Percentiles rank a stretch among this genome's conserved stretches.
Conservation (phyloP, 2,888 invertebrate species). For the Aradus depressus region DNA sequence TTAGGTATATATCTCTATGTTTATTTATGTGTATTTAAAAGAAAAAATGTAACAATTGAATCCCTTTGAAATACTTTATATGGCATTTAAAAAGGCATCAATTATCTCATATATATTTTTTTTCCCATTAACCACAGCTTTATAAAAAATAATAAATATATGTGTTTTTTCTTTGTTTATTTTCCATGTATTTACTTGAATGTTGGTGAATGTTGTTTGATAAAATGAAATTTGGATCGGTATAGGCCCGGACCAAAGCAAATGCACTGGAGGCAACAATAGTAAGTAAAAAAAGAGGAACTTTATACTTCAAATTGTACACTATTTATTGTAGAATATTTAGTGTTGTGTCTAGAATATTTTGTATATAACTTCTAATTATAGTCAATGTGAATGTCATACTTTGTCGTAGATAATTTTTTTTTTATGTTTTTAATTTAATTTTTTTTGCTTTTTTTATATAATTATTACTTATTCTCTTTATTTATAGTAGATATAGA, state of each 20-base stretch:
- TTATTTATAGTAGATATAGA: too few relatives aligned
- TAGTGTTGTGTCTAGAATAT: background rate
- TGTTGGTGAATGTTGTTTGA: slow-evolving; percentile 17
- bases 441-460: too few relatives aligned
- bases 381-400: too few relatives aligned
- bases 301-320: slow-evolving; percentile 2
- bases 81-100: slow-evolving; percentile 13
- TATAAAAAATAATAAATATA: slow-evolving; percentile 7
- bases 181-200: slow-evolving; percentile 3
- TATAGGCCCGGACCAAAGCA: slow-evolving; percentile 47
- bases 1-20: too few relatives aligned
- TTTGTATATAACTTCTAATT: background rate
- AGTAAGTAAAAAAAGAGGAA: slow-evolving; percentile 43
- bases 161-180: too few relatives aligned
- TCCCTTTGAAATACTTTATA: slow-evolving; percentile 5
- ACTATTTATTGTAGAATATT: too few relatives aligned
- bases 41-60: slow-evolving; percentile 7
- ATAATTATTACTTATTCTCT: too few relatives aligned
- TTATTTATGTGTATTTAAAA: background rate
- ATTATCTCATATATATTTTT: slow-evolving; percentile 8
- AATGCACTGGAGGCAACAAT: slow-evolving; percentile 46
- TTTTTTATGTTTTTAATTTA: too few relatives aligned
- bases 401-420: too few relatives aligned
- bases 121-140: slow-evolving; percentile 15
- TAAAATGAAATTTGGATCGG: slow-evolving; percentile 17